These are phyloP conservation scores for Myopa tessellatipennis DNA, from an alignment of 2,888 invertebrate species.

Conservation along the genomic window DNA sequence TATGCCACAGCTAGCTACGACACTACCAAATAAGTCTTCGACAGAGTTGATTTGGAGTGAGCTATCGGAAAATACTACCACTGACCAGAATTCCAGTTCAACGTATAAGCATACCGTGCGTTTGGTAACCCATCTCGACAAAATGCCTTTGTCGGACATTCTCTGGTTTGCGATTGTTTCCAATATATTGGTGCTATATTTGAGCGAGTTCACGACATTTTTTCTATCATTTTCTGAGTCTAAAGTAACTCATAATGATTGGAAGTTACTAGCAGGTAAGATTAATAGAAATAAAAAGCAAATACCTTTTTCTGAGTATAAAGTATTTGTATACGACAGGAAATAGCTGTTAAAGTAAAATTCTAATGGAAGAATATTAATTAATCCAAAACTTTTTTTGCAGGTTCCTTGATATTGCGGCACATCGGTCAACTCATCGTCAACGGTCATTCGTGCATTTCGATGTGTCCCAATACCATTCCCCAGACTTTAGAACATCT, in stretches of 20 bases:
- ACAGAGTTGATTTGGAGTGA: slow-evolving; percentile 51
- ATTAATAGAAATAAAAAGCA: not conserved
- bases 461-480: slow-evolving; percentile 45
- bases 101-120: slow-evolving; percentile 52
- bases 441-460: slow-evolving; percentile 78
- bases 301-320: not conserved
- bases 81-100: not conserved
- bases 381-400: slow-evolving; percentile 37
- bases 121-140: slow-evolving; percentile 77
- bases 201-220: slow-evolving; percentile 75
- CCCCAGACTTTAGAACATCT: slow-evolving; percentile 15
- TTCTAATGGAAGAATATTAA: too few relatives aligned
- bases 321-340: too few relatives aligned
- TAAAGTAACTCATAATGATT: slow-evolving; percentile 59
- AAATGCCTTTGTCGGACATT: slow-evolving; percentile 75
- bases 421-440: slow-evolving; percentile 82
- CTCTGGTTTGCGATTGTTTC: slow-evolving; percentile 79
- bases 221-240: slow-evolving; percentile 70
- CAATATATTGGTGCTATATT: slow-evolving; percentile 74
- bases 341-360: too few relatives aligned
- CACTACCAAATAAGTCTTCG: slow-evolving; percentile 21
- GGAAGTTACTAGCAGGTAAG: slow-evolving; percentile 61
- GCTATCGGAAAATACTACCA: slow-evolving; percentile 38
- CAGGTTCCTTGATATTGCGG: slow-evolving; percentile 78
- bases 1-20: slow-evolving; percentile 48